Conservation (phyloP, 2,113 vertebrate species). For the Saguinus imperator region DNA sequence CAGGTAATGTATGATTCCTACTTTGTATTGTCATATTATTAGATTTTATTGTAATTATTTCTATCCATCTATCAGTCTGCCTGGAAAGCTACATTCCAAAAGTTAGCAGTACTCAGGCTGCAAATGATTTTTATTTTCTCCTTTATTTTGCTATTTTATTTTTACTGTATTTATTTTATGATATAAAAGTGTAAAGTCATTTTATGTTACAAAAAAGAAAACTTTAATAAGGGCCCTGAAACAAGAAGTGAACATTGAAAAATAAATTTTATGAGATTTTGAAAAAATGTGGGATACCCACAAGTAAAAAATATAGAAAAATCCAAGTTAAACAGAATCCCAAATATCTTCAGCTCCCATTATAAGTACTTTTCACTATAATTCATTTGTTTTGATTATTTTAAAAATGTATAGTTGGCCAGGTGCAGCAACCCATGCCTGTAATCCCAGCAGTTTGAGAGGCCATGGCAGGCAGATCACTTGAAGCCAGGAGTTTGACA, state of each 20-base stretch:
- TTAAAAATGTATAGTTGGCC: neutral
- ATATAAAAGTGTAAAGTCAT: neutral
- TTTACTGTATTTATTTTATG: neutral
- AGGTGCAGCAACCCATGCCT: no score
- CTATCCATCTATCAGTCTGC: neutral
- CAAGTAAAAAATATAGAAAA: neutral
- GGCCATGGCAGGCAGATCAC: no score
- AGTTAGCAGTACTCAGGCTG: neutral
- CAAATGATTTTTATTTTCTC: neutral
- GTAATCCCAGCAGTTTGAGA: no score
- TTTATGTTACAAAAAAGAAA: neutral
- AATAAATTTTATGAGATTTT: neutral
- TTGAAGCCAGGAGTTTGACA: no score
- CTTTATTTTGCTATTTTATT: constrained; percentile 12
- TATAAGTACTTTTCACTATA: neutral
- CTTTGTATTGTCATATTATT: neutral
- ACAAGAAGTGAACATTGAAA: neutral
- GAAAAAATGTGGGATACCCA: neutral
- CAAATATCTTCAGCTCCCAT: neutral
- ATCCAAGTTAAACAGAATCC: neutral
- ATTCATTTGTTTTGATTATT: constrained; percentile 2
- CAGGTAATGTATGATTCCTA: neutral
- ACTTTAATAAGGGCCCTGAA: neutral
- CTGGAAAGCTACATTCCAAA: neutral
- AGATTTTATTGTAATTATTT: constrained; percentile 1